Evolutionary conservation across 2,888 invertebrate genomes (phyloP), one percentile per base, ranked within the genome.

Genomic region (Choreutis nemorana): DNA sequence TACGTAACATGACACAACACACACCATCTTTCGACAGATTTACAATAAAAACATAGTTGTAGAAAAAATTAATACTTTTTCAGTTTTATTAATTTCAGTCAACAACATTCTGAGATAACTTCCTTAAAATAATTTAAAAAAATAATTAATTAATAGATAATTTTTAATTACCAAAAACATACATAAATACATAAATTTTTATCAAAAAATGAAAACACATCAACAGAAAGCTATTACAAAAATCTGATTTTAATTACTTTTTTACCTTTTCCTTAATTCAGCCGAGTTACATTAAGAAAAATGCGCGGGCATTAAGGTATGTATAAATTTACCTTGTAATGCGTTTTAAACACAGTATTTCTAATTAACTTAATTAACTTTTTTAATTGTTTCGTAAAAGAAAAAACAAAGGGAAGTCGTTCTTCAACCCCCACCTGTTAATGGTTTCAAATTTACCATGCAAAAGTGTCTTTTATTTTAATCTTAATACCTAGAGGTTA

Each of bases 361-460:
- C 44, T 62, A 68, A 70, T 72, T 72, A 66, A 40, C 49, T 60
- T 71, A 63, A 71, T 71, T 66, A 55, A 59, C 53, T 54, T 65
- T 61, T 61, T 60, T 56, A 42, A 32, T 35, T n/a, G n/a, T n/a
- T n/a, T n/a, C n/a, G n/a, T n/a, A n/a, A n/a, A n/a, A n/a, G n/a
- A n/a, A n/a, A n/a, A n/a, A n/a, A n/a, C n/a, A n/a, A n/a, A n/a
- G n/a, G n/a, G n/a, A n/a, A n/a, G n/a, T n/a, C n/a, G n/a, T n/a
- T n/a, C n/a, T n/a, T n/a, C n/a, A n/a, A n/a, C n/a, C n/a, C n/a
- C n/a, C n/a, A n/a, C n/a, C n/a, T n/a, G n/a, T n/a, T n/a, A n/a
- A n/a, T n/a, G n/a, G n/a, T n/a, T n/a, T n/a, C n/a, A n/a, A n/a
- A n/a, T n/a, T n/a, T n/a, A n/a, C n/a, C n/a, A n/a, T n/a, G n/a